phyloP scores from a whole-genome alignment of 2,113 vertebrate species.

The Ceyx melanurus region DNA sequence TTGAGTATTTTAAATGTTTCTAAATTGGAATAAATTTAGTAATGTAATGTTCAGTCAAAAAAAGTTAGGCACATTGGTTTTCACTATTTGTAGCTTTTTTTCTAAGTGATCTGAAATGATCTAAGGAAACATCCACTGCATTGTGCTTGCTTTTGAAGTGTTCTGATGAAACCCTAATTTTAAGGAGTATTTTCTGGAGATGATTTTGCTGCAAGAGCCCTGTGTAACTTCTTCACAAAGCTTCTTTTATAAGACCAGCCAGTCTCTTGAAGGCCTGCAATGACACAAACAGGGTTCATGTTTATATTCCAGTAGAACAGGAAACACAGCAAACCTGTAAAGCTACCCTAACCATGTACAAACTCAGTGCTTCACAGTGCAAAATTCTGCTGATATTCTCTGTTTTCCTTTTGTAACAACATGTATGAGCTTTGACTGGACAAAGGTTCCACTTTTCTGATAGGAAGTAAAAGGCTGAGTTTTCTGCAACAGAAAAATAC shows the following conservation, averaged over 20 bases:
- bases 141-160: neutral
- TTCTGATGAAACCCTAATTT: neutral
- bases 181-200: neutral
- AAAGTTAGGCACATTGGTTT: neutral
- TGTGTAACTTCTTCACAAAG: constrained; percentile 60
- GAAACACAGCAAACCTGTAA: neutral
- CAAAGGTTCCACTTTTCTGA: neutral
- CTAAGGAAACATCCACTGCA: neutral
- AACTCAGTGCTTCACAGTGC: neutral
- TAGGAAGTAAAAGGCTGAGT: neutral
- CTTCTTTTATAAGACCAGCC: constrained; percentile 85
- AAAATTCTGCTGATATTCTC: neutral
- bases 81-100: neutral
- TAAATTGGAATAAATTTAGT: neutral
- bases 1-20: neutral
- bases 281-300: neutral
- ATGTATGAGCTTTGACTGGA: neutral
- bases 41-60: neutral
- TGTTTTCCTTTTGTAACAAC: neutral
- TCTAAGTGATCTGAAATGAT: neutral
- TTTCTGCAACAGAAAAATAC: neutral
- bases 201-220: neutral
- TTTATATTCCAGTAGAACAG: neutral
- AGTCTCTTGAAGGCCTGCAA: constrained; percentile 89
- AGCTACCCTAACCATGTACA: neutral